Evolutionary conservation across 2,888 invertebrate genomes (phyloP), one percentile per base, ranked within the genome.

Genomic region (Epiblema foenella): DNA sequence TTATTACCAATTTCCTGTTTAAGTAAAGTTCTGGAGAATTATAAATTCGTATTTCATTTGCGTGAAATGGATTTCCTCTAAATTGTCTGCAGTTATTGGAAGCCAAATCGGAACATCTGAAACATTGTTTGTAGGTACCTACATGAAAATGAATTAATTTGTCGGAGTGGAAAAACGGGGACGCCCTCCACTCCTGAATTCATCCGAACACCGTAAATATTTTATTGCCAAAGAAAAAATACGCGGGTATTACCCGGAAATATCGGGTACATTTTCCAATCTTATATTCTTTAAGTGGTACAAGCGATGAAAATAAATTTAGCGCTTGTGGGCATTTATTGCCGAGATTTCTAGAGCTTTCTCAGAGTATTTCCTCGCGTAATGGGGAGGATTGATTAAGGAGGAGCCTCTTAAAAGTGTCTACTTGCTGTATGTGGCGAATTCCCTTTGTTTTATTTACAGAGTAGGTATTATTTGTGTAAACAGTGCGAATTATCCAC

Each of bases 241-340:
- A 85, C 81, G 82, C 81, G 83, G 83, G 82, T 89, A 91, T 90
- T 90, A 89, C 84, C 79, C 85, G 85, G 81, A 88, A 89, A 90
- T 89, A 90, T 91, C 85, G 86, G 85, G 86, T 87, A 84, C 85
- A 88, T 87, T 91, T 91, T 91, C 89, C 91, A 92, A 90, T 92
- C 91, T 88, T 88, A 90, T 91, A 90, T 91, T 89, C 86, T 89
- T 91, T 92, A 91, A 93, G 93, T 93, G 91, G 89, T 88, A 87
- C 85, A 85, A 87, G 88, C 91, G 85, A 93, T 93, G 92, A 93
- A 91, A 90, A 88, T 90, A 90, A 90, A 92, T 91, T 90, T 86
- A 86, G 88, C 88, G 83, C 86, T 89, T 89, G 88, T 85, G 91
- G 87, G 88, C 85, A 89, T 91, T 91, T 93, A 92, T 90, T 85